These are phyloP conservation scores for Acromyrmex heyeri DNA, from an alignment of 1,140 invertebrate species.

Conservation along the genomic window DNA sequence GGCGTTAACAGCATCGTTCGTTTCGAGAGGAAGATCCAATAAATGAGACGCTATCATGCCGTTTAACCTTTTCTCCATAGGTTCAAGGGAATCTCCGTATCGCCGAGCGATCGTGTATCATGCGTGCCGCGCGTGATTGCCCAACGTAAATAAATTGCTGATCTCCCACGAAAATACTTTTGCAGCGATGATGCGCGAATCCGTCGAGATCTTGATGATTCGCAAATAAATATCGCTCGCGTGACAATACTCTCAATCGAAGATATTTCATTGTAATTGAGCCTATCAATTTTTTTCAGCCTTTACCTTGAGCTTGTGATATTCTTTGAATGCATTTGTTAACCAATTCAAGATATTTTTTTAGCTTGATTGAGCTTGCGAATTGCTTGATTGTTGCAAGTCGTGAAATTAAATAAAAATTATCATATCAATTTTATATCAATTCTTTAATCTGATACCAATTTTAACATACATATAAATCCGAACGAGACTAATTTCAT, in stretches of 20 bases:
- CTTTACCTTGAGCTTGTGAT: neutral
- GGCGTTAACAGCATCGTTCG: neutral
- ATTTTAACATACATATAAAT: neutral
- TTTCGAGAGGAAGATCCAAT: constrained; percentile 25
- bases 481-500: neutral
- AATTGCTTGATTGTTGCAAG: neutral
- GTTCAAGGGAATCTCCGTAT: constrained; percentile 48
- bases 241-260: neutral
- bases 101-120: neutral
- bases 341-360: neutral
- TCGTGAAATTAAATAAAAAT: neutral
- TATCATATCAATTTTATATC: too few species aligned
- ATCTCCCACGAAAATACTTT: constrained; percentile 43
- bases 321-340: neutral
- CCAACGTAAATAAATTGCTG: constrained; percentile 33
- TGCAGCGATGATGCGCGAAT: constrained; percentile 4
- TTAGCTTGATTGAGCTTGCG: neutral
- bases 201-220: neutral
- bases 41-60: constrained; percentile 31
- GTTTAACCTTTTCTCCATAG: constrained; percentile 45
- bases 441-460: neutral
- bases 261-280: neutral
- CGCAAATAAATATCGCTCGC: neutral
- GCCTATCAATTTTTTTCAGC: neutral
- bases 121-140: constrained; percentile 23